Evolutionary conservation across 2,888 invertebrate genomes (phyloP).

Genomic region (Hoplodrina blanda): DNA sequence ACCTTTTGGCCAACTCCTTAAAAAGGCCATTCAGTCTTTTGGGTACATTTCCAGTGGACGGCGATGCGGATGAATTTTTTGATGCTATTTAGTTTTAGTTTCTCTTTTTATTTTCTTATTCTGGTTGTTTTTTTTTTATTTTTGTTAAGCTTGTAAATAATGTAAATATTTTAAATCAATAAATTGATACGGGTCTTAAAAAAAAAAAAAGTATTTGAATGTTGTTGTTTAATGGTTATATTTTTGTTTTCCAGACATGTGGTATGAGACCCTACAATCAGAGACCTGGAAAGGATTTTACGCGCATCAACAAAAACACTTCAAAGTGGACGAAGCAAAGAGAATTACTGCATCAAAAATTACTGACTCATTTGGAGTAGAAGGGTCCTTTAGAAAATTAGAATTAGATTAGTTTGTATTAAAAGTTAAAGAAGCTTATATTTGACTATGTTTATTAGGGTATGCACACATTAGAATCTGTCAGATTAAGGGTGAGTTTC

Average conservation of each 20-base stretch:
- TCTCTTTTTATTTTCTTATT: too few relatives aligned
- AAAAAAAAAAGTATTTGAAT: too few relatives aligned
- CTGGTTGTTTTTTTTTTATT: too few relatives aligned
- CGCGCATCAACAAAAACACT: slow-evolving; percentile 57
- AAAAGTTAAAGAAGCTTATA: not conserved
- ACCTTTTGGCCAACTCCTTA: too few relatives aligned
- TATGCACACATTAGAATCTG: not conserved
- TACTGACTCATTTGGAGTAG: slow-evolving; percentile 60
- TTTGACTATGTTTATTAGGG: not conserved
- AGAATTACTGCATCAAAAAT: slow-evolving; percentile 46
- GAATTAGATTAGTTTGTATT: slow-evolving; percentile 55
- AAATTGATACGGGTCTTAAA: too few relatives aligned
- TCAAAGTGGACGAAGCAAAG: slow-evolving; percentile 66
- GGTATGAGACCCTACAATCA: slow-evolving; percentile 41
- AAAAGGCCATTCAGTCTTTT: too few relatives aligned
- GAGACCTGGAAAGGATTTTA: slow-evolving; percentile 39
- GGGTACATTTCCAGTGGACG: too few relatives aligned
- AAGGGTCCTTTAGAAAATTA: slow-evolving; percentile 69
- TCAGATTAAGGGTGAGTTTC: not conserved
- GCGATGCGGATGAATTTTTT: too few relatives aligned
- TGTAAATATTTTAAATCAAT: too few relatives aligned
- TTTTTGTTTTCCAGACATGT: slow-evolving; percentile 51
- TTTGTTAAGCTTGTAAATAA: too few relatives aligned
- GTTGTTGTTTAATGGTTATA: not conserved
- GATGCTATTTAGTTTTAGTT: too few relatives aligned